Evolutionary conservation across 2,797 vertebrate genomes (phyloP).

Genomic region (Podargus strigoides): DNA sequence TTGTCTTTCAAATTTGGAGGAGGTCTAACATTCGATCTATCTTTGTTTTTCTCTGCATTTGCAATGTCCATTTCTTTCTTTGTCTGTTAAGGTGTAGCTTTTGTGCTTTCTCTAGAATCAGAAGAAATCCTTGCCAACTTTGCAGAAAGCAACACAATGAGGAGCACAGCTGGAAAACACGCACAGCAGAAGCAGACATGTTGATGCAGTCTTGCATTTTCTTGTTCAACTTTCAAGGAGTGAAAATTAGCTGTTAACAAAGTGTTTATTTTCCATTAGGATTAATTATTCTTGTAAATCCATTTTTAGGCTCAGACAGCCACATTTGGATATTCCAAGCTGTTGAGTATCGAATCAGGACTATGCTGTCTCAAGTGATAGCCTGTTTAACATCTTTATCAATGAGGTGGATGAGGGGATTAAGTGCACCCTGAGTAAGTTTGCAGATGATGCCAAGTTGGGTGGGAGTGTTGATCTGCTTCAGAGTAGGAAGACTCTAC

Average conservation of each 20-base stretch:
- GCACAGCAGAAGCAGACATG: not conserved
- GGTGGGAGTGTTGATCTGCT: no score
- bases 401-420: no score
- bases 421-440: no score
- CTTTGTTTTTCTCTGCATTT: not conserved
- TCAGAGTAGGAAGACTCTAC: no score
- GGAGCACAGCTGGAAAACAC: not conserved
- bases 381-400: no score
- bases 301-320: not conserved
- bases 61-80: not conserved
- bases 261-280: not conserved
- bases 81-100: not conserved
- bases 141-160: not conserved
- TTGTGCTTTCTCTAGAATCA: not conserved
- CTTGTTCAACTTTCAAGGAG: not conserved
- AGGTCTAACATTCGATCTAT: not conserved
- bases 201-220: not conserved
- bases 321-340: not conserved
- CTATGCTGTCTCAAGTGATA: rapidly evolving
- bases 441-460: no score
- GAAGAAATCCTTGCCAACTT: not conserved
- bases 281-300: not conserved
- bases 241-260: not conserved
- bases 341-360: not conserved
- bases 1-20: not conserved